Evolutionary conservation across 2,113 vertebrate genomes (phyloP), one percentile per base, ranked within the genome.

Genomic region (Pygoscelis adeliae): DNA sequence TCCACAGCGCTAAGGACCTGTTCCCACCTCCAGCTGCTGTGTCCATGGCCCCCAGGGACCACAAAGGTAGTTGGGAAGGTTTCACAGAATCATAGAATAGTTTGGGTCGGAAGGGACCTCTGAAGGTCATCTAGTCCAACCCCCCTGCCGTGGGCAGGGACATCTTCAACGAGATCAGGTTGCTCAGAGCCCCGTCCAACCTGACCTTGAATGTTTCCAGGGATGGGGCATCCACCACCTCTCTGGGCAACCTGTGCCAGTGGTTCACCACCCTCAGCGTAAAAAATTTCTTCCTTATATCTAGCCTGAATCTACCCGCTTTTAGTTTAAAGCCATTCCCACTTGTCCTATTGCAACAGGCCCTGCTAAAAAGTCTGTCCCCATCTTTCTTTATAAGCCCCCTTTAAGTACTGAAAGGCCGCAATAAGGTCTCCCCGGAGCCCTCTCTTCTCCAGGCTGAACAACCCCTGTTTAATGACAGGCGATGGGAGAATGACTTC

Each of bases 1-100:
- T 52, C 44, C 25, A 16, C 23, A 56, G 56, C 49, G 19, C 40
- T 32, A 17, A 76, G 55, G 62, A 44, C 42, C 20, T 5, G 0
- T 36, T 42, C 52, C 40, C 21, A 72, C 38, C 50, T 42, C 52
- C 85, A 72, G 50, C 52, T 59, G 49, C 80, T 5, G 5, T 1
- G 11, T 8, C 34, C 12, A 2, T 7, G 29, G 65, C 34, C 58
- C 12, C 29, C 50, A 46, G 34, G 19, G 53, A 55, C 16, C n/a
- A 30, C 71, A 55, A 10, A 56, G 27, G 56, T 20, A 29, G 8
- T 2, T 26, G 42, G 55, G 42, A 56, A 21, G 40, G 32, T 70
- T 66, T 74, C n/a, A n/a, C 0, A 34, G 30, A 44, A 22, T 32
- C 65, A 34, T 4, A 26, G 9, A 22, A 11, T 2, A 5, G 5